Evolutionary conservation across 2,113 vertebrate genomes (phyloP).

Genomic region (Rhinoptilus africanus): DNA sequence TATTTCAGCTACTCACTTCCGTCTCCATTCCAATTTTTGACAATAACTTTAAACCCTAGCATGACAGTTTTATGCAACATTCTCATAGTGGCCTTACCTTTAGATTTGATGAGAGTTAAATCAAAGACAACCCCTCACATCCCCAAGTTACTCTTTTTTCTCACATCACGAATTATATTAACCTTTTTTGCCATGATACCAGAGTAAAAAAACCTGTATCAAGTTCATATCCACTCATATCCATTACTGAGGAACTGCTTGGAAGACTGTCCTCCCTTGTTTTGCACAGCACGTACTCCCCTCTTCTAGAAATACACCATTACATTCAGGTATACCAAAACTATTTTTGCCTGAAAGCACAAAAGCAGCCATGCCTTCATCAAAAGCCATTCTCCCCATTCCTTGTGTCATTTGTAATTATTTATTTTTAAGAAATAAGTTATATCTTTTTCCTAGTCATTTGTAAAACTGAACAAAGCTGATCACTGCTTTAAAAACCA

Average conservation of each 20-base stretch:
- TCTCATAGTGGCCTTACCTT: not conserved
- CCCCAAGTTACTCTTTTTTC: not conserved
- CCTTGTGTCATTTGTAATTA: not conserved
- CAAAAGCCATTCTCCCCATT: not conserved
- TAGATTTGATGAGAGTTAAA: not conserved
- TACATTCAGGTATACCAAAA: not conserved
- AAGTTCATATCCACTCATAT: not conserved
- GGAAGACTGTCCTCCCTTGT: not conserved
- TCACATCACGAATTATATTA: not conserved
- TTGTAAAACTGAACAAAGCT: not conserved
- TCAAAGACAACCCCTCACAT: not conserved
- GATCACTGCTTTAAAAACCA: not conserved
- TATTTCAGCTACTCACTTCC: not conserved
- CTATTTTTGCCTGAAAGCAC: not conserved
- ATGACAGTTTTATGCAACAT: not conserved
- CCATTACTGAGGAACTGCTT: not conserved
- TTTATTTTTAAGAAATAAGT: not conserved
- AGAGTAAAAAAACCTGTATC: not conserved
- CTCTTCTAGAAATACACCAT: not conserved
- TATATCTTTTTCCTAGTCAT: not conserved
- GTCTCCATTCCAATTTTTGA: not conserved
- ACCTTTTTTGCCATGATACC: not conserved
- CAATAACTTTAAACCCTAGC: not conserved
- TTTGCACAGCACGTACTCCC: not conserved
- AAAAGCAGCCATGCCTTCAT: not conserved